These are phyloP conservation scores for Tyrannus savana DNA, from an alignment of 2,113 vertebrate genomes.

Conservation along the genomic window DNA sequence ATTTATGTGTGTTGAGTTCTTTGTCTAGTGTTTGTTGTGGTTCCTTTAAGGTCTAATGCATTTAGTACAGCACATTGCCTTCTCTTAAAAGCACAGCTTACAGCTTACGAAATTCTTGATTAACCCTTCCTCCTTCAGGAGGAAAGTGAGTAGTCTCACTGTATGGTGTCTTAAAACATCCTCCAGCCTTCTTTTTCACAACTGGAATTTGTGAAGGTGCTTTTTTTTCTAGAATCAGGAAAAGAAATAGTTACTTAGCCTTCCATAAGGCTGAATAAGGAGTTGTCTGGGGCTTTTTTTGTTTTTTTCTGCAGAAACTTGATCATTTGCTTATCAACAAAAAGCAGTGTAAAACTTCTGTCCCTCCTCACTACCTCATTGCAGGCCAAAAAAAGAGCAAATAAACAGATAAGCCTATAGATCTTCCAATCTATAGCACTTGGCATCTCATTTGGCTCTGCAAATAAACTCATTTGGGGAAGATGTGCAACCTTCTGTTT, in stretches of 20 bases:
- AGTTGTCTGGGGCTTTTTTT: rapidly evolving
- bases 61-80: too few species aligned
- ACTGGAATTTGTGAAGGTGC: not conserved
- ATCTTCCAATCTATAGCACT: not conserved
- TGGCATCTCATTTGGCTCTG: not conserved
- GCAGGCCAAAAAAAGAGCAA: not conserved
- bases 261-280: not conserved
- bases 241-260: not conserved
- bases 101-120: too few species aligned
- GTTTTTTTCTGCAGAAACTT: not conserved
- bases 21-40: too few species aligned
- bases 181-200: not conserved
- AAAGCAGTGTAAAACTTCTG: not conserved
- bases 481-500: not conserved
- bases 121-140: too few species aligned
- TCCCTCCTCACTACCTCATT: not conserved
- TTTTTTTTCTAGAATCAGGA: not conserved
- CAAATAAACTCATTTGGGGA: not conserved
- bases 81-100: too few species aligned
- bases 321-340: not conserved
- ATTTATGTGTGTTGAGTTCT: too few species aligned
- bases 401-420: not conserved
- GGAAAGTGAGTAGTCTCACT: not conserved
- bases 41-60: too few species aligned
- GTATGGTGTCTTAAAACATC: not conserved